Conservation (phyloP, 2,113 vertebrate genomes). For the Myxocyprinus asiaticus region DNA sequence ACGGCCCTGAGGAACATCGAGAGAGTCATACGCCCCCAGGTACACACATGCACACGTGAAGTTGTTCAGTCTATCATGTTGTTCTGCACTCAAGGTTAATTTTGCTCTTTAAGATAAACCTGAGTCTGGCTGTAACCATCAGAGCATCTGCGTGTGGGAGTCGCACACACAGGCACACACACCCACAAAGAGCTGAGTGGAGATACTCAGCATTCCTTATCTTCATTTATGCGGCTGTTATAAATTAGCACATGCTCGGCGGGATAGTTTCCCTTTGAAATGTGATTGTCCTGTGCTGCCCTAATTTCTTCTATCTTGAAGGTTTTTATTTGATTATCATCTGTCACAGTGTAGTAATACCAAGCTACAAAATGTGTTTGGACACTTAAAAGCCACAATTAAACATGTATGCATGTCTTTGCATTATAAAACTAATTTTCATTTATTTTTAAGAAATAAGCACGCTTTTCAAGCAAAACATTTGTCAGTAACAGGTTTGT, state of each 20-base stretch:
- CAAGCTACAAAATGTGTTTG: background rate
- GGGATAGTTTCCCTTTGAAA: conserved; percentile 19
- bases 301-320: conserved; percentile 12
- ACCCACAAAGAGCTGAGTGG: conserved; percentile 8
- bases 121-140: conserved; percentile 15
- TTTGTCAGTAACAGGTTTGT: background rate
- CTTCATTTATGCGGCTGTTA: conserved; percentile 21
- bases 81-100: conserved; percentile 42
- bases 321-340: conserved; percentile 13
- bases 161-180: conserved; percentile 1
- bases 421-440: background rate
- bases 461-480: background rate
- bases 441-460: background rate
- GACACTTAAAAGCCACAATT: background rate
- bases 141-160: conserved; percentile 29
- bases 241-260: conserved; percentile 16
- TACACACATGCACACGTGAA: conserved; percentile 62
- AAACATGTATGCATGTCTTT: background rate
- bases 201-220: conserved; percentile 30
- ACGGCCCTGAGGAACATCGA: conserved; percentile 97
- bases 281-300: background rate
- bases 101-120: conserved; percentile 39
- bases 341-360: background rate
- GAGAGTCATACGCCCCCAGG: conserved; percentile 98
- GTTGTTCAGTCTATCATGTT: conserved; percentile 31